Evolutionary conservation across 2,888 invertebrate species (phyloP), one percentile per base, ranked within the genome.

Genomic region (Leuctra nigra): DNA sequence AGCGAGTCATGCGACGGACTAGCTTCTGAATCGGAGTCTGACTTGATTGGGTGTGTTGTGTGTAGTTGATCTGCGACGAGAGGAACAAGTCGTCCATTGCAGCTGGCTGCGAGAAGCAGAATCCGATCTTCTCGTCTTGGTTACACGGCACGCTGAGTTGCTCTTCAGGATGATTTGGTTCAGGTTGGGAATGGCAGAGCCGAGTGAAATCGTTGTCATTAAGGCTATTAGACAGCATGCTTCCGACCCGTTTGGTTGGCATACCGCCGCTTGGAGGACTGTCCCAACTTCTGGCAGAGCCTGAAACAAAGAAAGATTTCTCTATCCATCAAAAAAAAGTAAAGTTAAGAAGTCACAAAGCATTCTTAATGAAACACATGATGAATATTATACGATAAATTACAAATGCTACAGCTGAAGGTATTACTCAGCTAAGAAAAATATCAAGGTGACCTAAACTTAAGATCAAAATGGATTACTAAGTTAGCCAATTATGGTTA

Each of bases 1-100:
- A 92, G 65, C 97, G 81, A 46, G 97, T 96, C 91, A 96, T 88
- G 66, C 97, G 83, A 59, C 88, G 84, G 47, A 91, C 91, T 66
- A 94, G 75, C 66, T 82, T 81, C 72, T 91, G 87, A 72, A 89
- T 81, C 53, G 81, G 78, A 65, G 82, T 36, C 50, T 56, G 56
- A 25, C 44, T 53, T n/a, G 55, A 48, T 16, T 57, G 61, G 14
- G 61, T 61, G 24, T 66, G 71, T 65, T 79, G 79, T 16, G 78
- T 77, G 56, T 78, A 76, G 68, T 81, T 80, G 66, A 82, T 71
- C 70, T 88, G 88, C 46, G 86, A 79, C 64, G 78, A 81, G 14
- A 91, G 75, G 66, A 93, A 75, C 68, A 94, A 76, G 74, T 92
- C 86, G 65, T 91, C 91, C 59, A 88, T 77, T 64, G 84, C 81